phyloP scores from a whole-genome alignment of 2,113 vertebrate genomes.

The Craseonycteris thonglongyai region DNA sequence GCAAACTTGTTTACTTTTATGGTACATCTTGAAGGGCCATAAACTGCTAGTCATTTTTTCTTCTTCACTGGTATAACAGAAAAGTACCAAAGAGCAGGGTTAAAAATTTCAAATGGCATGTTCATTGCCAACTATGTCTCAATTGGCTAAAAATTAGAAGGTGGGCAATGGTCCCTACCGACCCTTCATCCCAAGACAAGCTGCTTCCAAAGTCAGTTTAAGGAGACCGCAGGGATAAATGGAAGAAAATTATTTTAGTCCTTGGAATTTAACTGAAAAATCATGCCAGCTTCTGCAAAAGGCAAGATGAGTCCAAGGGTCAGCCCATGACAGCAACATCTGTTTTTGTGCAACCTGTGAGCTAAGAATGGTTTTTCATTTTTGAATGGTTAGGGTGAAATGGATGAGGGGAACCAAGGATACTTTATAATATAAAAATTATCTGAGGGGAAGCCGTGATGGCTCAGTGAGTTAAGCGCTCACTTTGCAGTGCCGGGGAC shows the following conservation, averaged over 20 bases:
- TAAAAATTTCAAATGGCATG: constrained; percentile 13
- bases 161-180: neutral
- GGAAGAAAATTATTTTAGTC: neutral
- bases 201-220: neutral
- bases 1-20: constrained; percentile 32
- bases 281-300: neutral
- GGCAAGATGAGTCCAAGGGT: neutral
- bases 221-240: neutral
- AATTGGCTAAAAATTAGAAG: neutral
- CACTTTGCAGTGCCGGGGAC: too few species aligned
- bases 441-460: too few species aligned
- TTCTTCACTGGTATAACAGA: neutral
- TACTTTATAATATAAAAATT: neutral
- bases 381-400: neutral
- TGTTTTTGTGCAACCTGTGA: neutral
- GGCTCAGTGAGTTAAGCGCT: too few species aligned
- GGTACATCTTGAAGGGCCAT: neutral
- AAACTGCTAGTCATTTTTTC: constrained; percentile 12
- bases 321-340: neutral
- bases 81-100: neutral
- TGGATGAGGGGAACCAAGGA: neutral
- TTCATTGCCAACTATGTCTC: neutral
- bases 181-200: neutral
- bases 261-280: neutral
- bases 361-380: neutral